Base-by-base conservation (phyloP, 2,797 vertebrate species). In the Sebastiscus tertius region DNA sequence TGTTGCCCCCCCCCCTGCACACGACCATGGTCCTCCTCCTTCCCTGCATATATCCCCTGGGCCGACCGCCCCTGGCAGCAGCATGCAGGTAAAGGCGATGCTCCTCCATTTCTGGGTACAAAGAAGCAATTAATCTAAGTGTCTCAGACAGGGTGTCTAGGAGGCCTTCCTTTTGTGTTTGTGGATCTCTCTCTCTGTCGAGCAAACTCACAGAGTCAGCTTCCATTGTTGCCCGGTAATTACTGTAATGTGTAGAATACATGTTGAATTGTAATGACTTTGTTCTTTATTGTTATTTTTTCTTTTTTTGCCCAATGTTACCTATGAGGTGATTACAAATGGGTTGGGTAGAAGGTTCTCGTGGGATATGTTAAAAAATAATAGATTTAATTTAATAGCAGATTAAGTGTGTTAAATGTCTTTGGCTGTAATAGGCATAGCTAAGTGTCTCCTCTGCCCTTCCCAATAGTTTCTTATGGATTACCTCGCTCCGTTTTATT, bases 71-170 rank as follows among this genome's bases (percentile, higher is more conserved):
- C 79, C 81, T 76, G 65, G 87, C 85, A 91, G 90, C 88, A 81
- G 87, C 83, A 89, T 91, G 74, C 91, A 95, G 96, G 97, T 96
- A 94, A 92, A 93, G 88, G 80, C 73, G 69, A 89, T 79, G 88
- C 93, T 95, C 93, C 93, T 95, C 95, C 94, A 95, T 93, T 92
- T 94, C 91, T 89, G 93, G 87, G 83, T 94, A 96, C 95, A 96
- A 96, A 97, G 95, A 97, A 96, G 88, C 94, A 96, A 96, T 95
- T 96, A 96, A 96, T 95, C 93, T 85, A 87, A 22, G 87, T 90
- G 85, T 83, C 88, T 90, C 87, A 85, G 92, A 92, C 77, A 76
- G 88, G 83, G 92, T 92, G 92, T 92, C 93, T 91, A 89, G 86
- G 93, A 87, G 90, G 88, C 87, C 89, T 86, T 80, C 73, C 92